phyloP scores from a whole-genome alignment of 2,888 invertebrate species.

The Pseudococcus viburni region DNA sequence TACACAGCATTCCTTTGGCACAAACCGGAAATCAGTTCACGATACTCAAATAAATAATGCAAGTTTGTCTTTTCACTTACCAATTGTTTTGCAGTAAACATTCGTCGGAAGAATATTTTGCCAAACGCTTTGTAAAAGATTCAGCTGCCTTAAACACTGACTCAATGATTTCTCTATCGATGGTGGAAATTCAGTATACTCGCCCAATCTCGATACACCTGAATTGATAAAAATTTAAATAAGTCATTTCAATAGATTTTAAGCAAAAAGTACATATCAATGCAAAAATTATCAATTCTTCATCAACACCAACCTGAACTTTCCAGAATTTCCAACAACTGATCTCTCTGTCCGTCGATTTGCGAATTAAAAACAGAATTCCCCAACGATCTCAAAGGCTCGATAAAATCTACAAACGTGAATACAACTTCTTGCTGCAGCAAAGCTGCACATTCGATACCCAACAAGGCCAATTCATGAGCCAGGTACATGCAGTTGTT shows the following conservation, averaged over 20 bases:
- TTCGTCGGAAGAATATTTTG: constrained; percentile 84
- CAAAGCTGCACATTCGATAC: constrained; percentile 64
- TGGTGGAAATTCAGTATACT: constrained; percentile 75
- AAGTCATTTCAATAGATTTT: constrained; percentile 68
- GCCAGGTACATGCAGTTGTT: constrained; percentile 94
- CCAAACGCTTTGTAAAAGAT: constrained; percentile 90
- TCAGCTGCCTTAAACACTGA: constrained; percentile 87
- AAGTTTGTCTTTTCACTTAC: constrained; percentile 70
- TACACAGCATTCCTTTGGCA: constrained; percentile 76
- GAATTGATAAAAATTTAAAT: constrained; percentile 71
- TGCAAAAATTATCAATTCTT: neutral
- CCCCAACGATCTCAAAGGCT: constrained; percentile 79
- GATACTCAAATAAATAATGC: neutral
- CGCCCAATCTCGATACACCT: constrained; percentile 73
- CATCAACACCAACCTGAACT: constrained; percentile 77
- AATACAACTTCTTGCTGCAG: constrained; percentile 58
- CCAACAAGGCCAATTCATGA: constrained; percentile 80
- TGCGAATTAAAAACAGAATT: constrained; percentile 81
- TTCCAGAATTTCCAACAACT: constrained; percentile 82
- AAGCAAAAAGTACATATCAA: too few relatives aligned
- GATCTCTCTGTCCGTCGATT: constrained; percentile 82
- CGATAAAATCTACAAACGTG: constrained; percentile 80
- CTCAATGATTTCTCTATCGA: constrained; percentile 82
- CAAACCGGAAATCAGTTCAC: neutral
- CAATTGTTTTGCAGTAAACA: constrained; percentile 82